Evolutionary conservation across 2,888 invertebrate genomes (phyloP), one percentile per base, ranked within the genome.

Genomic region (Drosophila antonietae): DNA sequence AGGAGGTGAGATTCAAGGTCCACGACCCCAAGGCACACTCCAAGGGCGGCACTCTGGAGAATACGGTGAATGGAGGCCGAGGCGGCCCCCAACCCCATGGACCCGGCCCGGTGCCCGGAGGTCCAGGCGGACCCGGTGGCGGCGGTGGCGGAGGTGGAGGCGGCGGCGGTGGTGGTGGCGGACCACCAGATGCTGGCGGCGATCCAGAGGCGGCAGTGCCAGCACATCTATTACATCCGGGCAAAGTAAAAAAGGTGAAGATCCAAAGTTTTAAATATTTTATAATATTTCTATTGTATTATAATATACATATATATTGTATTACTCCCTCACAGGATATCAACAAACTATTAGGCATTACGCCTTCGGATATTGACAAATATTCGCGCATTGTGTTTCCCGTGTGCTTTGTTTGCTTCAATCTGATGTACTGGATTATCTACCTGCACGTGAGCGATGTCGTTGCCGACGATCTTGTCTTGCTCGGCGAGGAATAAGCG

Each of bases 371-470:
- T 94, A 99, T 99, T 93, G 99, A 99, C 95, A 99, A 99, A 94
- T 99, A 99, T 93, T 98, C 99, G 75, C 96, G 99, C 92, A 98
- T 99, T 93, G 96, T 98, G 91, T 99, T 99, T 93, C 99, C 99
- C 63, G 97, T 98, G 90, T 97, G 98, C 94, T 99, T 99, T 95
- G 97, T 99, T 82, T 97, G 98, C 94, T 99, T 99, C 95, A 99
- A 99, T 94, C 95, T 98, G 89, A 98, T 98, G 98, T 98, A 98
- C 94, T 98, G 98, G 98, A 98, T 98, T 93, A 98, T 98, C 92
- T 98, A 98, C 93, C 95, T 98, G 90, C 98, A 98, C 95, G 98
- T 98, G 93, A 97, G 97, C 92, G 98, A 98, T 94, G 97, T 97
- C 91, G 97, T 98, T 91, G 97, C 97, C 93, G 97, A 98, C 93